phyloP scores from a whole-genome alignment of 2,888 invertebrate species.

The Netelia virgata region DNA sequence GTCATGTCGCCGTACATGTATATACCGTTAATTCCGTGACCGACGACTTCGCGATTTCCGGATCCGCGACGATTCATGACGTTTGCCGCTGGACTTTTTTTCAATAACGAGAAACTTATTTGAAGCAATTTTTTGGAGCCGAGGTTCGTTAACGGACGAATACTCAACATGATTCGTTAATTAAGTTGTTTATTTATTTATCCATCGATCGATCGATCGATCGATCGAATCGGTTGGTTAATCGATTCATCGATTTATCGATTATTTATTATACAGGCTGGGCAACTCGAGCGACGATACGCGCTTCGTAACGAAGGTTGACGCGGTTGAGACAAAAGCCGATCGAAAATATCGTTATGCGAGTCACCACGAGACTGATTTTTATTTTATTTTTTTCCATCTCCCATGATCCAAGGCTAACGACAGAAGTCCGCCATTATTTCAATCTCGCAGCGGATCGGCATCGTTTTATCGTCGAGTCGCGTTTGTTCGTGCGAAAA shows the following conservation, averaged over 20 bases:
- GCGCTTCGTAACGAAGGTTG: background rate
- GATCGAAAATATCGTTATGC: background rate
- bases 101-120: background rate
- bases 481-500: too few species aligned
- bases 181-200: background rate
- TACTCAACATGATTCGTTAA: constrained; percentile 34
- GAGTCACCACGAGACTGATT: background rate
- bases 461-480: too few species aligned
- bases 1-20: constrained; percentile 87
- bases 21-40: constrained; percentile 86
- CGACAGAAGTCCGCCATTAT: too few species aligned
- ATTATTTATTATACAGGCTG: background rate
- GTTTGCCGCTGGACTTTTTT: constrained; percentile 15
- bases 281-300: background rate
- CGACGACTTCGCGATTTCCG: constrained; percentile 89
- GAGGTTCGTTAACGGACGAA: constrained; percentile 10
- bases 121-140: constrained; percentile 23
- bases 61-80: constrained; percentile 76
- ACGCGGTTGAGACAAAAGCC: background rate
- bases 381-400: background rate
- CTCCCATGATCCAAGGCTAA: too few species aligned
- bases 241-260: background rate
- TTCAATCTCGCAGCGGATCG: too few species aligned
- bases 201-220: background rate
- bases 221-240: background rate